phyloP scores from a whole-genome alignment of 2,113 vertebrate species.

The Leucopternis melanops region DNA sequence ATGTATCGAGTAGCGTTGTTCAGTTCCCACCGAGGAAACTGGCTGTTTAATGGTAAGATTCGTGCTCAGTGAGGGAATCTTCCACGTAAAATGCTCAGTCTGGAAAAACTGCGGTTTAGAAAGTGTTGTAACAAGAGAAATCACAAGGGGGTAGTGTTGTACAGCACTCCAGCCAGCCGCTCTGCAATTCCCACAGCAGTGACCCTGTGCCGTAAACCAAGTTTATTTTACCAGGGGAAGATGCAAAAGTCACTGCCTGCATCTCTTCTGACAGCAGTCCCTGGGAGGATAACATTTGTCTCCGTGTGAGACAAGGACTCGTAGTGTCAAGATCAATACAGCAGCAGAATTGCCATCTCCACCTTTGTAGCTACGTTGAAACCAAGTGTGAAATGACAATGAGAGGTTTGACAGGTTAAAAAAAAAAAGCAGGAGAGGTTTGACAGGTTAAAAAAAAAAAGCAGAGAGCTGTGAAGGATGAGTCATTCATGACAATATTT shows the following conservation, averaged over 20 bases:
- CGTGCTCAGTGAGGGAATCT: background rate
- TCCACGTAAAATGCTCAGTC: background rate
- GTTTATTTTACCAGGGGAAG: background rate
- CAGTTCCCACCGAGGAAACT: background rate
- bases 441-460: background rate
- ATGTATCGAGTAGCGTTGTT: background rate
- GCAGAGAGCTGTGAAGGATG: background rate
- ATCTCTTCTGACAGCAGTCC: background rate
- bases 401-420: background rate
- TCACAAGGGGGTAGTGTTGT: slow-evolving; percentile 77
- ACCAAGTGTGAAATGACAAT: background rate
- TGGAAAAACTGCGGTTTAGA: background rate
- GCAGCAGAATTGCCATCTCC: background rate
- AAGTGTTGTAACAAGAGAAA: slow-evolving; percentile 47
- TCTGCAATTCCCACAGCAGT: background rate
- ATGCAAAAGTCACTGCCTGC: background rate
- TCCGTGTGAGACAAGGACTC: background rate
- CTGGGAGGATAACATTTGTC: background rate
- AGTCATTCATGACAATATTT: background rate
- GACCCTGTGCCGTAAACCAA: background rate
- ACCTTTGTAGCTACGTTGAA: background rate
- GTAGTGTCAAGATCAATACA: background rate
- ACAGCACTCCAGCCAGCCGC: slow-evolving; percentile 26
- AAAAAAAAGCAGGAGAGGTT: background rate
- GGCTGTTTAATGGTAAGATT: background rate